Conservation (phyloP, 2,797 vertebrate genomes). For the Sebastes reedi region DNA sequence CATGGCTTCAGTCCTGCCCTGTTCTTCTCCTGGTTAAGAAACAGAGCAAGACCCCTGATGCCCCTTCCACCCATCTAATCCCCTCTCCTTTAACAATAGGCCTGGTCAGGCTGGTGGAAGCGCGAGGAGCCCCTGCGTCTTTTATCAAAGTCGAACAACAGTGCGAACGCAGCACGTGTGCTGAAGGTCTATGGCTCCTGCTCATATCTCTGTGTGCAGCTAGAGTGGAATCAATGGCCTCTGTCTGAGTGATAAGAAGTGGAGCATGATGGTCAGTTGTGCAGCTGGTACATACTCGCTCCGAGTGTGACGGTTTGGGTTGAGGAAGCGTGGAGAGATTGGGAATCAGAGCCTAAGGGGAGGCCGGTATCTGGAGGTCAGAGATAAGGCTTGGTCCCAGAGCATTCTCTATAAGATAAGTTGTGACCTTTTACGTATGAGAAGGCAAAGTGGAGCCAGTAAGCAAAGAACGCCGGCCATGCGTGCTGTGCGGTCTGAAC, state of each 20-base stretch:
- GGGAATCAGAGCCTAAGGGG: conserved; percentile 26
- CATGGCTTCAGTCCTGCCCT: not conserved
- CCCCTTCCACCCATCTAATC: conserved; percentile 56
- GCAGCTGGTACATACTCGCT: conserved; percentile 22
- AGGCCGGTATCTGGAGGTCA: conserved; percentile 36
- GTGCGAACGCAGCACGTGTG: conserved; percentile 28
- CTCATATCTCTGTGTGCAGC: conserved; percentile 49
- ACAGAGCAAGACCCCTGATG: conserved; percentile 52
- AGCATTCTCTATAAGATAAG: conserved; percentile 38
- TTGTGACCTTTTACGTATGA: conserved; percentile 31
- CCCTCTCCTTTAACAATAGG: conserved; percentile 63
- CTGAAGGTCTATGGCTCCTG: conserved; percentile 36
- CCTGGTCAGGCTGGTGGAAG: conserved; percentile 51
- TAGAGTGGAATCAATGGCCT: conserved; percentile 46
- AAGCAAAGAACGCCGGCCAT: not conserved
- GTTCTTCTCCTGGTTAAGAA: conserved; percentile 53
- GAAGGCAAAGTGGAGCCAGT: not conserved
- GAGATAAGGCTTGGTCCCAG: conserved; percentile 51
- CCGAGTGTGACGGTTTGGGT: conserved; percentile 12
- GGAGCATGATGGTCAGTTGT: conserved; percentile 50
- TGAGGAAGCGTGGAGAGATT: conserved; percentile 26
- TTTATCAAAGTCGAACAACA: conserved; percentile 67
- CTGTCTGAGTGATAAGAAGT: conserved; percentile 58
- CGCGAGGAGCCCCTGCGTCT: conserved; percentile 17
- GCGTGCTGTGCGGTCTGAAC: not conserved